A percentile compares a stretch with the other conserved stretches of the same genome.
Evolutionary conservation across 2,888 invertebrate species (phyloP).

Genomic region (Ryuthela nishihirai): DNA sequence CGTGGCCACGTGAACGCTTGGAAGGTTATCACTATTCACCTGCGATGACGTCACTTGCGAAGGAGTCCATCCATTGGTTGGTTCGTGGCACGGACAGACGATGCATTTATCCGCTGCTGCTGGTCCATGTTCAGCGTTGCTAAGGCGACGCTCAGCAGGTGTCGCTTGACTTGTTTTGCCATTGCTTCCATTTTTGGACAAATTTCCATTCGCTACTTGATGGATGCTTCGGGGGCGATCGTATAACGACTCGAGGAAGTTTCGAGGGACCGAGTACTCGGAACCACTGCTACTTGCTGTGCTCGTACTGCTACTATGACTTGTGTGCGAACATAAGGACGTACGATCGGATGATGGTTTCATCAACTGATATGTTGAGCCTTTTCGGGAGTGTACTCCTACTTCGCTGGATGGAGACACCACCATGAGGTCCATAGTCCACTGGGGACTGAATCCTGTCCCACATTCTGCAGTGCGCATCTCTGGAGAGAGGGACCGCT

Average conservation of each 20-base stretch:
- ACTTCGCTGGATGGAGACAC: slow-evolving; percentile 9
- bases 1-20: neutral
- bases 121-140: neutral
- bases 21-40: too few relatives aligned
- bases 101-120: slow-evolving; percentile 5
- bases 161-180: too few relatives aligned
- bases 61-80: slow-evolving; percentile 21
- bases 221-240: slow-evolving; percentile 39
- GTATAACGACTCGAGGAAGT: slow-evolving; percentile 35
- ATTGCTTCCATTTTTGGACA: too few relatives aligned
- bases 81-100: slow-evolving; percentile 30
- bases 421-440: slow-evolving; percentile 34
- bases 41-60: slow-evolving; percentile 5
- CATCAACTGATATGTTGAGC: slow-evolving; percentile 7
- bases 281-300: slow-evolving; percentile 56
- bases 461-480: neutral
- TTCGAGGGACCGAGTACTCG: slow-evolving; percentile 42
- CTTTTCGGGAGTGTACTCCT: slow-evolving; percentile 9
- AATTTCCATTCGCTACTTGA: too few relatives aligned
- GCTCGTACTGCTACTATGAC: slow-evolving; percentile 45
- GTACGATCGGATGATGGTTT: slow-evolving; percentile 30
- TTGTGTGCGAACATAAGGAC: slow-evolving; percentile 39
- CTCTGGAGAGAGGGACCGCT: slow-evolving; percentile 1
- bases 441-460: slow-evolving; percentile 28
- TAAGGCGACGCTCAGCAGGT: slow-evolving; percentile 6